Evolutionary conservation across 2,797 vertebrate genomes (phyloP).

Genomic region (Pangasius sanitwongsei): DNA sequence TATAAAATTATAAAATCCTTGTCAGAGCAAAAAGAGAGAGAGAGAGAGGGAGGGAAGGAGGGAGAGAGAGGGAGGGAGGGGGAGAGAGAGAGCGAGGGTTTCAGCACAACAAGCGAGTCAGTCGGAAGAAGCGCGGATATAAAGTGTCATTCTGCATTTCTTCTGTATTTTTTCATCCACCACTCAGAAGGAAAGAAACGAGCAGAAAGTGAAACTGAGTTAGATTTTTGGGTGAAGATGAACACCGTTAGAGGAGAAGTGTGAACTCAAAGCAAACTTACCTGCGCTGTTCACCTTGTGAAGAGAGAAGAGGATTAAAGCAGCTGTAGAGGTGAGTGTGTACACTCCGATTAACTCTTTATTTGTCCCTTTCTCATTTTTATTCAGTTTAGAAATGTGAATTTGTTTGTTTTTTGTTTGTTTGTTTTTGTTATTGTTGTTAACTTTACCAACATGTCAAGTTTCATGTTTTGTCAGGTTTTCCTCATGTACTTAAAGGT

Average conservation of each 20-base stretch:
- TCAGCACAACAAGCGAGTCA: background rate
- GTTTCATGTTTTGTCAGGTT: background rate
- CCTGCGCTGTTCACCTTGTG: constrained; percentile 12
- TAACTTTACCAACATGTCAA: background rate
- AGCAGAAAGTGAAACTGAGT: background rate
- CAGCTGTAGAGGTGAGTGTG: constrained; percentile 47
- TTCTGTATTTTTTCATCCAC: background rate
- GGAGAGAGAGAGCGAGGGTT: background rate
- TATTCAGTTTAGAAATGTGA: background rate
- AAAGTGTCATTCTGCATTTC: constrained; percentile 3
- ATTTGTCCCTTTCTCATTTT: too few relatives aligned
- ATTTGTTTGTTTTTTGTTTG: background rate
- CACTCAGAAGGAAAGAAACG: background rate
- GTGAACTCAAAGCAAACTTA: background rate
- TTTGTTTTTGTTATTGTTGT: background rate
- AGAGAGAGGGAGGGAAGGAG: background rate
- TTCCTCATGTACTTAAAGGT: background rate
- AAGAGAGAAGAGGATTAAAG: constrained; percentile 33
- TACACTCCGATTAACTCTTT: background rate
- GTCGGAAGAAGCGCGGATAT: background rate
- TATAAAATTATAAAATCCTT: background rate
- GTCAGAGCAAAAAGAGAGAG: background rate
- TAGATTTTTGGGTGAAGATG: background rate
- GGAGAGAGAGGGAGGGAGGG: background rate
- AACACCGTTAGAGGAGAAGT: background rate